Conservation (phyloP, 2,888 invertebrate species). For the Xestia xanthographa region DNA sequence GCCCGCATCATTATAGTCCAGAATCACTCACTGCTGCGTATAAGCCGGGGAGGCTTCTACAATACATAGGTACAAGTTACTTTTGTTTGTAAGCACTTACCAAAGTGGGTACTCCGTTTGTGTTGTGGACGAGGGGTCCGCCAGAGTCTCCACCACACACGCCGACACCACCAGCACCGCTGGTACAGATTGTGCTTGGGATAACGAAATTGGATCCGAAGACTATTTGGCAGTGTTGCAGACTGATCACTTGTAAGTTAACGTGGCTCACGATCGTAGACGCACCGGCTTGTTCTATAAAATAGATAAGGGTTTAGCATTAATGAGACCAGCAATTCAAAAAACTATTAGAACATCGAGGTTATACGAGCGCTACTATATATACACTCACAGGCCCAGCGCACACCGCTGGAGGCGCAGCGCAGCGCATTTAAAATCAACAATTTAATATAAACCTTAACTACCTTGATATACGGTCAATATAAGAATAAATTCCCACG, state of each 20-base stretch:
- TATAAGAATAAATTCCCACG: too few relatives aligned
- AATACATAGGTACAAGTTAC: neutral
- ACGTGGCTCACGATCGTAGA: slow-evolving; percentile 73
- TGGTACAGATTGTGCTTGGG: slow-evolving; percentile 75
- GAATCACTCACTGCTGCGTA: neutral
- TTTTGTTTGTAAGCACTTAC: slow-evolving; percentile 11
- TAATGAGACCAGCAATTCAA: neutral
- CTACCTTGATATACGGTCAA: too few relatives aligned
- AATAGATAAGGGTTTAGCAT: neutral
- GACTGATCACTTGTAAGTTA: slow-evolving; percentile 72
- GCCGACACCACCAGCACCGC: slow-evolving; percentile 75
- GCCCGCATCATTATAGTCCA: neutral
- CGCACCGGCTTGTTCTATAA: slow-evolving; percentile 71
- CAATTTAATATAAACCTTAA: too few relatives aligned
- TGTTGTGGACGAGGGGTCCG: slow-evolving; percentile 72
- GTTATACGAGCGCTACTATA: too few relatives aligned
- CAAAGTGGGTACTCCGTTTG: slow-evolving; percentile 58
- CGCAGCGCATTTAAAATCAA: too few relatives aligned
- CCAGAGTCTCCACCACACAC: slow-evolving; percentile 80
- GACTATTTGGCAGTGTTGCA: slow-evolving; percentile 66
- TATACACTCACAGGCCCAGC: too few relatives aligned
- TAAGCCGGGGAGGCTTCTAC: neutral
- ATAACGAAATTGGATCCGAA: slow-evolving; percentile 68
- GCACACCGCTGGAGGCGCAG: too few relatives aligned
- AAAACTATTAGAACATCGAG: neutral